Base-by-base conservation (phyloP, 2,888 invertebrate genomes). In the Hypsopygia costalis region DNA sequence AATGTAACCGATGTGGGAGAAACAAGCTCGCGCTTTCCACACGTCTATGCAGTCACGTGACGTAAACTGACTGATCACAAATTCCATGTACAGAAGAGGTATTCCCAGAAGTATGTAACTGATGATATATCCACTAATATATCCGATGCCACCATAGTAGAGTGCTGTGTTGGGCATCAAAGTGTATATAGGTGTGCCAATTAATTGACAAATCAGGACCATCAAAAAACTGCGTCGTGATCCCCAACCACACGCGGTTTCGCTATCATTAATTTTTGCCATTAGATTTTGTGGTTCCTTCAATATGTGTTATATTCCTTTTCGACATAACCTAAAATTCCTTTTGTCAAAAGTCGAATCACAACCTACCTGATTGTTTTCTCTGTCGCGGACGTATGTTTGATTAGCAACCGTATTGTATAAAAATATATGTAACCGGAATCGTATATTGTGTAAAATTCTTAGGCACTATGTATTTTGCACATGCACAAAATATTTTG, bases 21-120 rank as follows among this genome's bases (percentile, higher is more conserved):
- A 44, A 42, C 70, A 82, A 1, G 69, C 58, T 0, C 83, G 65
- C 3, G 66, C 62, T 36, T 53, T 69, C 86, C 86, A 87, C 1
- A 80, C 67, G 12, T 75, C 65, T 8, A 86, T 49, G 47, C 77
- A 78, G 56, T 83, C 78, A 27, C 82, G 69, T 5, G 67, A 64
- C 0, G 87, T 85, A 47, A 81, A 87, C 52, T 86, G 87, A 10
- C 79, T 68, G 11, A 82, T 61, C 9, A 80, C 67, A 27, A 66
- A 62, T 48, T 87, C 87, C 81, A 86, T 80, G 52, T 81, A 86
- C 1, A 83, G 41, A 7, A 85, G 45, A 0, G 87, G 86, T 41
- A 82, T 71, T 2, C 85, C 86, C 7, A 81, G 27, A 1, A 74
- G 29, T 1, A 76, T 16, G 47, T 59, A 77, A 10, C 54, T 29